Percentiles rank a stretch among this genome's conserved stretches.
Evolutionary conservation across 1,140 invertebrate species (phyloP).

Genomic region (Aphidius gifuensis): DNA sequence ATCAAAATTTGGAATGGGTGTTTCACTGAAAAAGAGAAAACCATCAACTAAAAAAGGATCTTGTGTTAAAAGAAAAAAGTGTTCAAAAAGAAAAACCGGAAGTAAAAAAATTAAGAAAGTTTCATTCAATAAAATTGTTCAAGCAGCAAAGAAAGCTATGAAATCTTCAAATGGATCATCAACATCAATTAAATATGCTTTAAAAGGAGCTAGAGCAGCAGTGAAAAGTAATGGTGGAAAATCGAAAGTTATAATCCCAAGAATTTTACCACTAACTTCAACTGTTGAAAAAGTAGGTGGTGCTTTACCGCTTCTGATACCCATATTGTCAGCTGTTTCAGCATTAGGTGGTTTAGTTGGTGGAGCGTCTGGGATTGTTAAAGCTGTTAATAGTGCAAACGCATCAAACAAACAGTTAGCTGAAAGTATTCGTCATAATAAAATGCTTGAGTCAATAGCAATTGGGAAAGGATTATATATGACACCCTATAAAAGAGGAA

Average conservation of each 20-base stretch:
- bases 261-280: too few species aligned
- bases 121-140: neutral
- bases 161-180: too few species aligned
- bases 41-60: too few species aligned
- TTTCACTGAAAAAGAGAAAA: too few species aligned
- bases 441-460: neutral
- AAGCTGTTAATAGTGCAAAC: constrained; percentile 29
- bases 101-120: neutral
- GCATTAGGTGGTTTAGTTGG: constrained; percentile 15
- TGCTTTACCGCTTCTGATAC: too few species aligned
- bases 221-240: neutral
- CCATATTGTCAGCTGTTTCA: too few species aligned
- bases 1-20: neutral
- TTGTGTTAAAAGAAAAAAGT: too few species aligned
- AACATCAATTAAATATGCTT: neutral
- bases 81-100: neutral
- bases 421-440: constrained; percentile 1
- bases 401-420: constrained; percentile 29
- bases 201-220: neutral
- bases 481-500: neutral
- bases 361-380: constrained; percentile 27
- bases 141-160: neutral
- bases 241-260: neutral
- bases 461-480: neutral
- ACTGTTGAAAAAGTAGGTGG: too few species aligned